Evolutionary conservation across 2,113 vertebrate genomes (phyloP), one percentile per base, ranked within the genome.

Genomic region (Toxotes chatareus): DNA sequence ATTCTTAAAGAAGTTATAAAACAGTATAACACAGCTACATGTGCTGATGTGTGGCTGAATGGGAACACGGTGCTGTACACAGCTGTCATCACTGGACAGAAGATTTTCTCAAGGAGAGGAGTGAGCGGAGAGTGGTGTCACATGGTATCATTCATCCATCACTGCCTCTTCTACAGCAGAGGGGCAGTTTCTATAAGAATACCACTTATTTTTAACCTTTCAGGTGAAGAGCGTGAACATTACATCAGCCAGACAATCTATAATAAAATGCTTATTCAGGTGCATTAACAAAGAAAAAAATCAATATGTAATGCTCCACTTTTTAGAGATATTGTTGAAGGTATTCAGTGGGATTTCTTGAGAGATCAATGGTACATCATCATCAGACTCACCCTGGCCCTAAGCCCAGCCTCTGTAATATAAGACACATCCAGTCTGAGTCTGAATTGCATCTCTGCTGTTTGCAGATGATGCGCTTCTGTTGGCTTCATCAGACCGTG

Each of bases 201-300:
- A 80, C 42, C 77, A 77, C 62, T 79, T 64, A 79, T 59, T 53
- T 27, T 76, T 19, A 55, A 55, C 80, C 51, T 76, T 56, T 84
- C 12, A 79, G 47, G 40, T 51, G 60, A 51, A 70, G 47, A 72
- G 1, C 44, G 65, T 3, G 38, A 32, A 67, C 7, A 55, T 14
- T 53, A 46, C 57, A 63, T 31, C 1, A 4, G 46, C 9, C 80
- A 0, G n/a, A 77, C 53, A 40, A 27, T 38, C 65, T 8, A 4
- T 21, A 53, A 27, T 49, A 38, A 74, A 69, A 67, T 42, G 40
- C 11, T 31, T 4, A 0, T 23, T 79, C 59, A 57, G 32, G 36
- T 49, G 32, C 3, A 19, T 64, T 62, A n/a, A 47, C 2, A 61
- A 65, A 64, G 1, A 13, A 17, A 38, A 49, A 51, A 57, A 42